phyloP scores from a whole-genome alignment of 2,113 vertebrate genomes.

The Nettapus auritus region DNA sequence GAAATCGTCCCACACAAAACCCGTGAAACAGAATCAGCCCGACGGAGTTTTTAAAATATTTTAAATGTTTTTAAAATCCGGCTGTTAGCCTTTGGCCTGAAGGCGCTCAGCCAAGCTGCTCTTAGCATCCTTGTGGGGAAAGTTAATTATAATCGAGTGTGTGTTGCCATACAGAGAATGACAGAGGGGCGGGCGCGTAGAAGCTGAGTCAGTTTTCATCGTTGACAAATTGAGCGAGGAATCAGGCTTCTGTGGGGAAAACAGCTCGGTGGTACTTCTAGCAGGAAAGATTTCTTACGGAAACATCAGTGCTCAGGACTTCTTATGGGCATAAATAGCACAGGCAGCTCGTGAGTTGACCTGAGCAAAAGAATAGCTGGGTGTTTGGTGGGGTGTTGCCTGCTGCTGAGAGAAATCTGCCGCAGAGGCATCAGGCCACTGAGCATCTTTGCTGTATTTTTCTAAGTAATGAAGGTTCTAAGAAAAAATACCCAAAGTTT shows the following conservation, averaged over 20 bases:
- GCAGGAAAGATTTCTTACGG: neutral
- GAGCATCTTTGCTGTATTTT: neutral
- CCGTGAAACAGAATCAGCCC: neutral
- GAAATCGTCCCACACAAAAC: neutral
- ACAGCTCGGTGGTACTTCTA: neutral
- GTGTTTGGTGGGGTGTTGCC: neutral
- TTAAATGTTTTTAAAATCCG: neutral
- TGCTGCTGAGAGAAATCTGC: neutral
- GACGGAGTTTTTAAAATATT: neutral
- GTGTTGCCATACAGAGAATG: neutral
- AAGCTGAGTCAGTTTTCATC: neutral
- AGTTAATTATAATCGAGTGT: neutral
- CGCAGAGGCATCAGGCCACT: neutral
- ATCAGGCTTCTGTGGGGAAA: neutral
- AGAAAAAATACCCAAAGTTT: neutral
- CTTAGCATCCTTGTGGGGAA: neutral
- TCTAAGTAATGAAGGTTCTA: neutral
- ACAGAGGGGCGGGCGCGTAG: neutral
- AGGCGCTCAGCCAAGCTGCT: rapidly evolving
- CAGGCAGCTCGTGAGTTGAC: neutral
- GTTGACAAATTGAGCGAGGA: neutral
- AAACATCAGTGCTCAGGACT: neutral
- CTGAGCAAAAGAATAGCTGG: neutral
- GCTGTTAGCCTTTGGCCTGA: neutral
- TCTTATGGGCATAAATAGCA: neutral